phyloP scores from a whole-genome alignment of 2,113 vertebrate species.

The Geothlypis trichas region DNA sequence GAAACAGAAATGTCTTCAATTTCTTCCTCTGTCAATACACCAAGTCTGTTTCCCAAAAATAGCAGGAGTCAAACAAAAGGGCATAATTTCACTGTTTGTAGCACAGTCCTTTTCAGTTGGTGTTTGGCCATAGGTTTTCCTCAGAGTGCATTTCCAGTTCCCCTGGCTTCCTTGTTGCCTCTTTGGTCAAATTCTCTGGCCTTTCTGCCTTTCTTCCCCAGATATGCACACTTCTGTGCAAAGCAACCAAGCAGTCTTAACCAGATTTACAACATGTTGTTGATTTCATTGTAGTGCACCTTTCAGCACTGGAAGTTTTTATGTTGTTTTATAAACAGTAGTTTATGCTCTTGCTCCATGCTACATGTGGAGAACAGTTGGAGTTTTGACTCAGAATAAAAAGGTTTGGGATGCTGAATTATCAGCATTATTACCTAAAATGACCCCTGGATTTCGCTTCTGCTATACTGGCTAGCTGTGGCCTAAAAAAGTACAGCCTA shows the following conservation, averaged over 20 bases:
- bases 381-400: not conserved
- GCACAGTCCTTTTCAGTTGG: not conserved
- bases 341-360: not conserved
- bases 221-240: not conserved
- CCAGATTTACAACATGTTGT: not conserved
- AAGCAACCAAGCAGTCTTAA: not conserved
- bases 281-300: not conserved
- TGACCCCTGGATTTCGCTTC: not conserved
- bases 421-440: not conserved
- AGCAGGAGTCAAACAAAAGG: not conserved
- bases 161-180: not conserved
- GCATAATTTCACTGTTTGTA: not conserved
- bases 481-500: not conserved
- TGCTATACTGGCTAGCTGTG: not conserved
- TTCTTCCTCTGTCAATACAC: not conserved
- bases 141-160: not conserved
- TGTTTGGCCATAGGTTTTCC: not conserved
- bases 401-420: not conserved
- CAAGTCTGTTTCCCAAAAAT: not conserved
- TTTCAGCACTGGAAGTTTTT: not conserved
- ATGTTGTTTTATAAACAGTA: not conserved
- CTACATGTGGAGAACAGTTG: not conserved
- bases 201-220: not conserved
- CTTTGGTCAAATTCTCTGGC: not conserved
- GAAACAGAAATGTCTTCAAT: not conserved